These are phyloP conservation scores for Drosophila athabasca DNA, from an alignment of 1,140 invertebrate species.

Conservation along the genomic window DNA sequence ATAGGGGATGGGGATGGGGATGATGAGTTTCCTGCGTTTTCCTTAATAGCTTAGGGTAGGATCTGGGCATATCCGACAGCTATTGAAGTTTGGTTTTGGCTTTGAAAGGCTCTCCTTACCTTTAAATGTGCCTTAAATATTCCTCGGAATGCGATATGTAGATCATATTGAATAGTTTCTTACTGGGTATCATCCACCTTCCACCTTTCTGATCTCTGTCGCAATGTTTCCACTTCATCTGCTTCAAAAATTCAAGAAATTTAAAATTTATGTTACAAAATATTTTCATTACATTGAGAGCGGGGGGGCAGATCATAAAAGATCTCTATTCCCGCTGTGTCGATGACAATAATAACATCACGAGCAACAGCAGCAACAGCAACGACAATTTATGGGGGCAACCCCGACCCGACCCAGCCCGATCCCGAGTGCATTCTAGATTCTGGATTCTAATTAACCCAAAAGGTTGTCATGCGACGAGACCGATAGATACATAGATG, in stretches of 20 bases:
- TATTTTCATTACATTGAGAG: slow-evolving; percentile 55
- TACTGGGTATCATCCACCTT: too few relatives aligned
- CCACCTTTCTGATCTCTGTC: too few relatives aligned
- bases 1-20: too few relatives aligned
- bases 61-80: too few relatives aligned
- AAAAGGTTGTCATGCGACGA: slow-evolving; percentile 21
- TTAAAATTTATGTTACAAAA: slow-evolving; percentile 74
- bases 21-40: too few relatives aligned
- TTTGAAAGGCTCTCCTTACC: too few relatives aligned
- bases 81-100: too few relatives aligned
- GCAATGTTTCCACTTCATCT: slow-evolving; percentile 33
- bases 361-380: slow-evolving; percentile 28
- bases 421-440: slow-evolving; percentile 20
- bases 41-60: too few relatives aligned
- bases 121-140: too few relatives aligned
- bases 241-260: slow-evolving; percentile 29
- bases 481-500: slow-evolving; percentile 19
- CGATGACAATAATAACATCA: slow-evolving; percentile 50
- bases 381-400: slow-evolving; percentile 47
- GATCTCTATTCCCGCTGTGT: slow-evolving; percentile 36
- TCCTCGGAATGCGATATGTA: too few relatives aligned
- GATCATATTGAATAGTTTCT: too few relatives aligned
- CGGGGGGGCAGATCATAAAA: slow-evolving; percentile 19
- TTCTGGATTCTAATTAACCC: slow-evolving; percentile 64
- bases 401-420: background rate